These are phyloP conservation scores for Gymnorhina tibicen DNA, from an alignment of 2,113 vertebrate species.

Conservation along the genomic window DNA sequence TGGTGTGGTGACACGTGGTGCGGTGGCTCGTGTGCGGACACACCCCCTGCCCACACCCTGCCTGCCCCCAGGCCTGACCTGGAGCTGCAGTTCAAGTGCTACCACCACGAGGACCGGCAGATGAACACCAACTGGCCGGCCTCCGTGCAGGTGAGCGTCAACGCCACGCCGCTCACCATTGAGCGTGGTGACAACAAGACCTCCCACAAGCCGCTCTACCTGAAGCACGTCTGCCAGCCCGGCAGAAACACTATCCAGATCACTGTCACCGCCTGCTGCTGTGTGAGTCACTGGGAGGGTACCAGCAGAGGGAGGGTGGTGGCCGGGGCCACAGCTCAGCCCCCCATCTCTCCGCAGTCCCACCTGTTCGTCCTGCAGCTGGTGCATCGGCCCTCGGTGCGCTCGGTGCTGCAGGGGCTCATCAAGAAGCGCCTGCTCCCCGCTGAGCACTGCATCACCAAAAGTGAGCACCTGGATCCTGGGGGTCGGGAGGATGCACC, in stretches of 20 bases:
- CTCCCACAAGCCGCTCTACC: conserved; percentile 92
- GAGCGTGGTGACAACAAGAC: conserved; percentile 96
- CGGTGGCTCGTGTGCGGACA: fast-evolving
- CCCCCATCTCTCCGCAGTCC: conserved; percentile 72
- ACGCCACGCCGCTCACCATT: conserved; percentile 88
- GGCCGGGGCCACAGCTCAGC: not conserved
- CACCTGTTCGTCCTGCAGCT: conserved; percentile 96
- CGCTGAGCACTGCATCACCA: conserved; percentile 93
- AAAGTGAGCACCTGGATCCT: conserved; percentile 79
- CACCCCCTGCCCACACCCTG: not conserved
- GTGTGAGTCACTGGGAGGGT: conserved; percentile 72
- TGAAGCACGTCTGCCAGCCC: conserved; percentile 93
- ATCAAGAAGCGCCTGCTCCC: conserved; percentile 95
- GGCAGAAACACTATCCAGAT: conserved; percentile 97
- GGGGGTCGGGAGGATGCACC: not conserved
- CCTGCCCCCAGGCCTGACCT: conserved; percentile 83
- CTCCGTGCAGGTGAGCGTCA: conserved; percentile 94
- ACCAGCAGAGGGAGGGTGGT: not conserved
- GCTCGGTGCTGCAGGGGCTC: conserved; percentile 92
- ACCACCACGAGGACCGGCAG: conserved; percentile 94
- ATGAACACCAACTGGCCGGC: conserved; percentile 98
- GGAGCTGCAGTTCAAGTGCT: conserved; percentile 97
- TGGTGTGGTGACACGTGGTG: fast-evolving
- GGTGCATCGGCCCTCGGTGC: conserved; percentile 90
- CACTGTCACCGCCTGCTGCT: conserved; percentile 95